Conservation (phyloP, 2,888 invertebrate genomes). For the Spatulosminthurus flaviceps region DNA sequence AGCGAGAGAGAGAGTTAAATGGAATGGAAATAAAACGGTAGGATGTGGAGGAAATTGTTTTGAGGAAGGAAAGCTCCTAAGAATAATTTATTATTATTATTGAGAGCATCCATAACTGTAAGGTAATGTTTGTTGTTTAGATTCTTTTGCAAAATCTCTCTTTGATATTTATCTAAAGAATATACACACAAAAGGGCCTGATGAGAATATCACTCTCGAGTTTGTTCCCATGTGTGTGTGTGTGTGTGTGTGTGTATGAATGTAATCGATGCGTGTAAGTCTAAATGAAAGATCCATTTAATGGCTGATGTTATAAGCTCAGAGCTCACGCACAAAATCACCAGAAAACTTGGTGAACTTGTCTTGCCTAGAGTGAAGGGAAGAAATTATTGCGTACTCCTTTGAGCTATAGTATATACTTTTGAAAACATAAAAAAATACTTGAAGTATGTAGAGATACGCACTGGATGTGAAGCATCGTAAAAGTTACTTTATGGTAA, state of each 20-base stretch:
- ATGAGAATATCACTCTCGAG: not conserved
- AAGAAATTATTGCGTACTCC: not conserved
- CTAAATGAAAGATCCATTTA: slow-evolving; percentile 14
- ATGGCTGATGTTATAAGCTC: slow-evolving; percentile 15
- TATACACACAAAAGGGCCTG: not conserved
- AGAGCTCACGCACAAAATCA: slow-evolving; percentile 18
- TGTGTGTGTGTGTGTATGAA: too few relatives aligned
- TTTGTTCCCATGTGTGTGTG: not conserved
- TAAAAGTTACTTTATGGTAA: not conserved
- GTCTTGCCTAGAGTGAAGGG: not conserved
- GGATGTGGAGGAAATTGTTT: too few relatives aligned
- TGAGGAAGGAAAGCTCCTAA: too few relatives aligned
- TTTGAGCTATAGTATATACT: too few relatives aligned
- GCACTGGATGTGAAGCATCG: not conserved
- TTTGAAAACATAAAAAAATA: too few relatives aligned
- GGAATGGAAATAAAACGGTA: too few relatives aligned
- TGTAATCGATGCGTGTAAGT: not conserved
- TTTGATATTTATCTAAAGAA: not conserved
- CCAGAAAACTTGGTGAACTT: slow-evolving; percentile 4
- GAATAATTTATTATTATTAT: too few relatives aligned
- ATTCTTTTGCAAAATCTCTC: not conserved
- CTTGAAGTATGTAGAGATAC: not conserved
- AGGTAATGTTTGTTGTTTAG: too few relatives aligned
- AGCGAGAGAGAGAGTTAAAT: too few relatives aligned
- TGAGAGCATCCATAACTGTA: too few relatives aligned